Evolutionary conservation across 1,140 invertebrate genomes (phyloP).

Genomic region (Parapsyche elsis): DNA sequence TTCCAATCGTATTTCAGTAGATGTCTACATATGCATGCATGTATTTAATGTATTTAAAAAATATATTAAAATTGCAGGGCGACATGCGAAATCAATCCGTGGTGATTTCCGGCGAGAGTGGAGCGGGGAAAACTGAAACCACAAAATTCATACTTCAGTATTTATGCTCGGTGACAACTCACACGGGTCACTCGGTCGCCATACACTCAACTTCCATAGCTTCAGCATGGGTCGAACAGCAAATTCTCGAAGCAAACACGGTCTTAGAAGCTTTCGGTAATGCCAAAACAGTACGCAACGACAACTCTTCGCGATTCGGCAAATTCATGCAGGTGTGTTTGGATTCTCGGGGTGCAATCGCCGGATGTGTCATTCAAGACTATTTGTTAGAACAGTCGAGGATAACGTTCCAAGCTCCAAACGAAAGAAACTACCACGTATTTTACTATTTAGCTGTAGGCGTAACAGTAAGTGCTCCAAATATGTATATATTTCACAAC

Average conservation of each 20-base stretch:
- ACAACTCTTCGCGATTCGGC: constrained; percentile 97
- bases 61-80: constrained; percentile 57
- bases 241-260: constrained; percentile 93
- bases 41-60: too few relatives aligned
- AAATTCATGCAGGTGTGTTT: constrained; percentile 98
- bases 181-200: constrained; percentile 62
- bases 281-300: constrained; percentile 96
- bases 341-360: constrained; percentile 89
- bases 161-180: constrained; percentile 82
- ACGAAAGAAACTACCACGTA: constrained; percentile 97
- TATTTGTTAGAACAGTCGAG: constrained; percentile 96
- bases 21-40: background rate
- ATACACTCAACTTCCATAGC: constrained; percentile 75
- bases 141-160: constrained; percentile 97
- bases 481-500: constrained; percentile 16
- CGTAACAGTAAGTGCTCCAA: constrained; percentile 70
- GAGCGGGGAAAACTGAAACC: constrained; percentile 97
- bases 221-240: constrained; percentile 94
- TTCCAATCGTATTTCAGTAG: background rate
- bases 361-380: constrained; percentile 95
- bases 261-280: constrained; percentile 96
- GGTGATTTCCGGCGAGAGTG: constrained; percentile 97
- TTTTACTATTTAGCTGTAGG: constrained; percentile 93
- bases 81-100: constrained; percentile 81
- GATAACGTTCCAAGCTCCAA: constrained; percentile 91